These are phyloP conservation scores for Erebia aethiops DNA, from an alignment of 2,888 invertebrate species.

Conservation along the genomic window DNA sequence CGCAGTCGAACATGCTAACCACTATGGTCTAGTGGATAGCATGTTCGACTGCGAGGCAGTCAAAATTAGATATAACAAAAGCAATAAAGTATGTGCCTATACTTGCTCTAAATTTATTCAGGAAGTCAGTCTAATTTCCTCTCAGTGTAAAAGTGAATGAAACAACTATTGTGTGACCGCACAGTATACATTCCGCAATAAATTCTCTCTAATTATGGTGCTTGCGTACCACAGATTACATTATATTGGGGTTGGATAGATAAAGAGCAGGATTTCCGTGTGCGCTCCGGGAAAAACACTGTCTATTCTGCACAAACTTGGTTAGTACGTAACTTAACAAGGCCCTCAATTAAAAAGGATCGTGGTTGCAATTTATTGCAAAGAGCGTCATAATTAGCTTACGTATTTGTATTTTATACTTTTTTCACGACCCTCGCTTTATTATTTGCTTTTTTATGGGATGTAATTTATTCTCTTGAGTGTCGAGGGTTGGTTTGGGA, in stretches of 20 bases:
- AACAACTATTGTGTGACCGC: conserved; percentile 10
- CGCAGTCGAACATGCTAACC: too few species aligned
- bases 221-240: conserved; percentile 22
- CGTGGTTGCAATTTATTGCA: conserved; percentile 35
- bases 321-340: conserved; percentile 37
- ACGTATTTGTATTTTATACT: conserved; percentile 14
- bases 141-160: conserved; percentile 1
- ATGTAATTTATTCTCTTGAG: not conserved
- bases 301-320: conserved; percentile 29
- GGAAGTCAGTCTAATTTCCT: not conserved
- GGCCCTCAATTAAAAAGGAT: conserved; percentile 39
- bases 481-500: not conserved
- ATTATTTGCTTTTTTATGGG: conserved; percentile 11
- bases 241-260: conserved; percentile 22
- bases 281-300: conserved; percentile 29
- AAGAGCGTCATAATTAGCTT: conserved; percentile 33
- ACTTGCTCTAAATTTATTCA: not conserved
- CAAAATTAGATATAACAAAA: too few species aligned
- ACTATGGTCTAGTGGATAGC: too few species aligned
- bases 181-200: conserved; percentile 10
- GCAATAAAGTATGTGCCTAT: too few species aligned
- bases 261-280: conserved; percentile 29
- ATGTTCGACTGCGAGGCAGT: too few species aligned
- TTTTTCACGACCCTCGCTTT: not conserved
- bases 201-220: conserved; percentile 21